phyloP scores from a whole-genome alignment of 1,140 invertebrate species.

The Cotesia typhae region DNA sequence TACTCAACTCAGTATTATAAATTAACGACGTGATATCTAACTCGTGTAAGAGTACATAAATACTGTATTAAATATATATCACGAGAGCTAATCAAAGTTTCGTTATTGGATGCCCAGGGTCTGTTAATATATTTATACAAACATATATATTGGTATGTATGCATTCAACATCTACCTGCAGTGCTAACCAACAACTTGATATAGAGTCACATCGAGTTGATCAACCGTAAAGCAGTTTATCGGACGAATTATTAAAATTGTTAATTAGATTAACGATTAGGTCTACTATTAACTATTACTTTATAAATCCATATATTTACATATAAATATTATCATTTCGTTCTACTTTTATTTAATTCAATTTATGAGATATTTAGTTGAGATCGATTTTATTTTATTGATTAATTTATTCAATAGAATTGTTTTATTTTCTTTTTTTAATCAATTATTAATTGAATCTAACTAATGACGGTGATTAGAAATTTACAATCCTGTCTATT shows the following conservation, averaged over 20 bases:
- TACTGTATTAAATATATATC: constrained; percentile 6
- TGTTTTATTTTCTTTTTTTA: too few species aligned
- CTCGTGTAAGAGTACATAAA: neutral
- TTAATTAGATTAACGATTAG: constrained; percentile 26
- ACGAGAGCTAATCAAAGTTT: constrained; percentile 23
- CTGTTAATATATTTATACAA: neutral
- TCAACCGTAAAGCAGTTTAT: constrained; percentile 6
- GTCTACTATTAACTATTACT: neutral
- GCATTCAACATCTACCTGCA: neutral
- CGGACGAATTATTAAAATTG: constrained; percentile 13
- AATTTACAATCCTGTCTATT: too few species aligned
- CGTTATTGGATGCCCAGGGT: neutral
- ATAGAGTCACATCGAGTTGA: constrained; percentile 5
- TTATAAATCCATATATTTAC: neutral
- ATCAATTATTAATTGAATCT: too few species aligned
- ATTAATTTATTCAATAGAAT: too few species aligned
- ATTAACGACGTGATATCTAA: constrained; percentile 15
- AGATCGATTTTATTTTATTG: neutral
- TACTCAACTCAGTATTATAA: constrained; percentile 9
- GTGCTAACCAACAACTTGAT: neutral
- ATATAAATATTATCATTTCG: constrained; percentile 17
- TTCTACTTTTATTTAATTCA: constrained; percentile 4
- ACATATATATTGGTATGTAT: neutral
- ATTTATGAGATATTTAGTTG: neutral
- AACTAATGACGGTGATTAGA: too few species aligned